Evolutionary conservation across 2,113 vertebrate genomes (phyloP).

Genomic region (Myrmecophaga tridactyla): DNA sequence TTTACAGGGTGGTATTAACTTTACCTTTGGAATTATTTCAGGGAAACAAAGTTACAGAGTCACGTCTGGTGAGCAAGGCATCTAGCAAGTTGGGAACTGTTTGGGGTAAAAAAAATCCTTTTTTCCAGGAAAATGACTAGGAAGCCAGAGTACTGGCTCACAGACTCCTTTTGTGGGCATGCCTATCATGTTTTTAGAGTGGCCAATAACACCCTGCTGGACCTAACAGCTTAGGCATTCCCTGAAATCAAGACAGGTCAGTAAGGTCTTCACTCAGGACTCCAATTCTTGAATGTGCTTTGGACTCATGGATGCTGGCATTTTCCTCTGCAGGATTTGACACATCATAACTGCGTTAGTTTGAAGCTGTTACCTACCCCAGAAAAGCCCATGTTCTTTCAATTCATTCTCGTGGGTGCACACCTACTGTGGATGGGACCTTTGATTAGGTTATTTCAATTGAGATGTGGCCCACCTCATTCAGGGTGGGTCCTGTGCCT

Average conservation of each 20-base stretch:
- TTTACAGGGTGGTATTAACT: neutral
- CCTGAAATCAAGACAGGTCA: neutral
- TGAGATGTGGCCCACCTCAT: no score
- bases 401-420: no score
- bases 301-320: neutral
- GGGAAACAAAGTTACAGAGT: neutral
- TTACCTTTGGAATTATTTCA: neutral
- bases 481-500: no score
- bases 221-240: neutral
- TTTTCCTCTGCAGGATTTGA: neutral
- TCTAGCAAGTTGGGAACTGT: neutral
- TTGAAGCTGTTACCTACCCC: no score
- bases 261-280: neutral
- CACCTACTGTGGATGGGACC: no score
- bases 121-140: neutral
- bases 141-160: neutral
- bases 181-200: neutral
- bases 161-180: neutral
- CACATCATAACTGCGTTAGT: no score
- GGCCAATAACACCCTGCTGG: accelerated
- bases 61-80: neutral
- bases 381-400: no score
- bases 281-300: neutral
- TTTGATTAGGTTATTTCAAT: no score
- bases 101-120: neutral